Evolutionary conservation across 1,140 invertebrate genomes (phyloP).

Genomic region (Plutomurus gul): DNA sequence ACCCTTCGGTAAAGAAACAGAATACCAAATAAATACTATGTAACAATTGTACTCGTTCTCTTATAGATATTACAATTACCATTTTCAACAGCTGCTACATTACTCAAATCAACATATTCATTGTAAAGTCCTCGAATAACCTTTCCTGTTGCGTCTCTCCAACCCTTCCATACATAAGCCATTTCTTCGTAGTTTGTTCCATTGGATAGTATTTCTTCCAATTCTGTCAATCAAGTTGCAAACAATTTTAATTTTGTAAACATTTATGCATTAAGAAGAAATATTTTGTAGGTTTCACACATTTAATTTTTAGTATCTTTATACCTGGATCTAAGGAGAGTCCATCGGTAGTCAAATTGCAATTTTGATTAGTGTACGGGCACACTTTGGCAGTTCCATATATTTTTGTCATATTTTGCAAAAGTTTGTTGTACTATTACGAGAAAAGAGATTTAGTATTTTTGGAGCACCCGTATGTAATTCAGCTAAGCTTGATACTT

Average conservation of each 20-base stretch:
- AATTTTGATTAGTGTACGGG: slow-evolving; percentile 63
- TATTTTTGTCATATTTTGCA: slow-evolving; percentile 84
- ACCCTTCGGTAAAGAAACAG: slow-evolving; percentile 1
- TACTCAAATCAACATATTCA: slow-evolving; percentile 67
- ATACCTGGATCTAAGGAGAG: slow-evolving; percentile 56
- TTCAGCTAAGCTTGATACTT: too few species aligned
- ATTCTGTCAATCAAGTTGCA: slow-evolving; percentile 54
- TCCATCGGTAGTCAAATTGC: slow-evolving; percentile 55
- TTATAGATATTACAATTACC: slow-evolving; percentile 55
- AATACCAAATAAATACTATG: not conserved
- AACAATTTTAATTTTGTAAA: not conserved
- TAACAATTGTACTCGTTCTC: not conserved
- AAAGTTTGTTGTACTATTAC: slow-evolving; percentile 84
- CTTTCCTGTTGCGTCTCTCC: slow-evolving; percentile 66
- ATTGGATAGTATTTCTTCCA: slow-evolving; percentile 57
- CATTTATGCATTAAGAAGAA: too few species aligned
- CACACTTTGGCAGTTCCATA: slow-evolving; percentile 79
- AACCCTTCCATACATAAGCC: slow-evolving; percentile 66
- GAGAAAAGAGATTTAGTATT: too few species aligned
- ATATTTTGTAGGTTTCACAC: not conserved
- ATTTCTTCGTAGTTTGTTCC: slow-evolving; percentile 62
- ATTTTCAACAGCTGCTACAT: slow-evolving; percentile 65
- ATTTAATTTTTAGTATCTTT: not conserved
- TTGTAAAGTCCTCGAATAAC: slow-evolving; percentile 80
- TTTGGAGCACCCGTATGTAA: too few species aligned